A percentile compares a stretch with the other conserved stretches of the same genome.
These are phyloP conservation scores for Hyperoplus immaculatus DNA, from an alignment of 2,797 vertebrate genomes.

Conservation along the genomic window DNA sequence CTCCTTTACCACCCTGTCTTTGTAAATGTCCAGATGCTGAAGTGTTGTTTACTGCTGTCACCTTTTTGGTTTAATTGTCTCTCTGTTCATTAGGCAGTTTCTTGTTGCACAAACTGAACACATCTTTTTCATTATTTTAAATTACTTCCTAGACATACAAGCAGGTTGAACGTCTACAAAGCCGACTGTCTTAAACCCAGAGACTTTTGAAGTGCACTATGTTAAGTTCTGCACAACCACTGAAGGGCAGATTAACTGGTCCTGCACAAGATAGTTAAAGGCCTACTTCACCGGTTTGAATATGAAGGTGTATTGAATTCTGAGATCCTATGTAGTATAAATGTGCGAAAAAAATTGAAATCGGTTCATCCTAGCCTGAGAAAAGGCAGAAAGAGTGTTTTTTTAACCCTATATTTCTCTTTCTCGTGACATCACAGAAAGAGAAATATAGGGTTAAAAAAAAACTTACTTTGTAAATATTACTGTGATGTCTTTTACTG, in stretches of 20 bases:
- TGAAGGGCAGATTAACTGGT: neutral
- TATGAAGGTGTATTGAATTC: no score
- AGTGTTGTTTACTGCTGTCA: slow-evolving; percentile 46
- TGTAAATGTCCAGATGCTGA: slow-evolving; percentile 73
- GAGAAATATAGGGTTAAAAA: no score
- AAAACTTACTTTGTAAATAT: no score
- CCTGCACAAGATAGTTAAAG: no score
- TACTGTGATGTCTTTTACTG: no score
- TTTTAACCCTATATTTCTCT: no score
- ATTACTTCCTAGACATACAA: neutral
- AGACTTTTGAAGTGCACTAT: slow-evolving; percentile 7
- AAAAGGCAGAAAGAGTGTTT: no score
- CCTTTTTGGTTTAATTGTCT: slow-evolving; percentile 29
- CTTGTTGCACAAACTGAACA: slow-evolving; percentile 10
- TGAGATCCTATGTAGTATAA: no score
- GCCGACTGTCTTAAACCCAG: slow-evolving; percentile 23
- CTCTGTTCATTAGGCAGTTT: slow-evolving; percentile 7
- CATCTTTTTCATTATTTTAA: slow-evolving; percentile 13
- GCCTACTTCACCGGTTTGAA: no score
- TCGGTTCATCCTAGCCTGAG: no score
- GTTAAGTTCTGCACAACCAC: slow-evolving; percentile 30
- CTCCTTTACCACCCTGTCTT: slow-evolving; percentile 58
- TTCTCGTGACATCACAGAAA: no score
- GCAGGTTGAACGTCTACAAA: slow-evolving; percentile 21
- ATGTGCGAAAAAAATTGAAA: no score